Evolutionary conservation across 2,888 invertebrate species (phyloP), one percentile per base, ranked within the genome.

Genomic region (Macaria notata): DNA sequence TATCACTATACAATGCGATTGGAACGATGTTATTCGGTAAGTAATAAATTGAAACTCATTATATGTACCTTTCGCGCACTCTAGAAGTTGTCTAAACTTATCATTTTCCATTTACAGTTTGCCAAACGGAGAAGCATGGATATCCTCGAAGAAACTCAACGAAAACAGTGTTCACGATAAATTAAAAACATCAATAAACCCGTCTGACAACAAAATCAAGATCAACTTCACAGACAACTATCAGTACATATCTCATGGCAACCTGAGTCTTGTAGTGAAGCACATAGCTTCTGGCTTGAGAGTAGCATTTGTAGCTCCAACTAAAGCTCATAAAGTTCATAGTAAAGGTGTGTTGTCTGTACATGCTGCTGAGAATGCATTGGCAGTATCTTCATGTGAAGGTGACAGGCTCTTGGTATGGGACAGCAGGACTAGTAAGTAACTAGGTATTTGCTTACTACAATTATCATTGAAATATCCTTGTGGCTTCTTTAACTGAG

Each of bases 381-480:
- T 94, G 41, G 94, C 92, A 36, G 92, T 94, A 9, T 95, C 95
- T 7, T 92, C 93, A 54, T 93, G 93, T 77, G 91, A 92, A 63
- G 92, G 88, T 55, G 93, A 93, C 60, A 92, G 92, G 68, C 76
- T 95, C 2, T 74, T 92, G 50, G 83, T 95, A 9, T 95, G 95
- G 95, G 94, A 94, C 68, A 93, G 92, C 47, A 86, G 92, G 66
- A 93, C 92, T 74, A 94, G 94, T 81, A 84, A 77, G 78, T 58
- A 31, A 43, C 52, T 43, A 31, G 36, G 49, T 41, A 36, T 36
- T 19, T 1, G 19, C 19, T 19, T 19, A 2, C 19, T 19, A 19
- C 19, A n/a, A n/a, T n/a, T 19, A 19, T 19, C 19, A 19, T 19
- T 19, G 19, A 19, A 19, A 19, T 19, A 19, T 19, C 19, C 19